A percentile compares a stretch with the other conserved stretches of the same genome.
Evolutionary conservation across 2,113 vertebrate genomes (phyloP).

Genomic region (Pteronura brasiliensis): DNA sequence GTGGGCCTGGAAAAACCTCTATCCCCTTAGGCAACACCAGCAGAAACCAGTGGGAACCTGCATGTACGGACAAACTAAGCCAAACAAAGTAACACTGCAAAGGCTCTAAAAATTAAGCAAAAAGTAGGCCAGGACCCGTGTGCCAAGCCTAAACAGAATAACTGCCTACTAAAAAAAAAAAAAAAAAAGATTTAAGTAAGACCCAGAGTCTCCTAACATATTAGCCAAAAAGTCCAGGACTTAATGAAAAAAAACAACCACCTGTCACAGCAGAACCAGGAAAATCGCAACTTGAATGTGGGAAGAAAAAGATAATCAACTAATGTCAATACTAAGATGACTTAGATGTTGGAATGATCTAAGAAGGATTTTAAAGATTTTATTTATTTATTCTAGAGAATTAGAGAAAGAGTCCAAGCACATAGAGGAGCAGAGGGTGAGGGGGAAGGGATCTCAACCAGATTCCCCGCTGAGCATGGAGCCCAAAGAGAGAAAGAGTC

Average conservation of each 20-base stretch:
- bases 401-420: background rate
- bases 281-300: background rate
- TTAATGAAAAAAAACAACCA: background rate
- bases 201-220: background rate
- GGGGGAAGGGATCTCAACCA: background rate
- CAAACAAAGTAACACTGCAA: background rate
- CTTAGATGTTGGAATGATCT: background rate
- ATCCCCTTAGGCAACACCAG: background rate
- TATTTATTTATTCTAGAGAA: background rate
- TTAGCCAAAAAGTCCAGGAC: background rate
- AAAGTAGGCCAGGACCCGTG: background rate
- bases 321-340: background rate
- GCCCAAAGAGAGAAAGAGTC: background rate
- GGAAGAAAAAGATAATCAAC: background rate
- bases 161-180: background rate
- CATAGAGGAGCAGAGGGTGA: background rate
- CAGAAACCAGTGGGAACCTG: background rate
- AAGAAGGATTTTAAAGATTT: background rate
- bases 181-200: background rate
- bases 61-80: background rate
- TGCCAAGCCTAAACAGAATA: background rate
- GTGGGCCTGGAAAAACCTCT: background rate
- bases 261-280: background rate
- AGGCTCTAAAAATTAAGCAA: background rate
- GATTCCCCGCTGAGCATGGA: background rate